A percentile compares a stretch with the other conserved stretches of the same genome.
phyloP scores from a whole-genome alignment of 2,888 invertebrate genomes.

The Nowickia ferox region DNA sequence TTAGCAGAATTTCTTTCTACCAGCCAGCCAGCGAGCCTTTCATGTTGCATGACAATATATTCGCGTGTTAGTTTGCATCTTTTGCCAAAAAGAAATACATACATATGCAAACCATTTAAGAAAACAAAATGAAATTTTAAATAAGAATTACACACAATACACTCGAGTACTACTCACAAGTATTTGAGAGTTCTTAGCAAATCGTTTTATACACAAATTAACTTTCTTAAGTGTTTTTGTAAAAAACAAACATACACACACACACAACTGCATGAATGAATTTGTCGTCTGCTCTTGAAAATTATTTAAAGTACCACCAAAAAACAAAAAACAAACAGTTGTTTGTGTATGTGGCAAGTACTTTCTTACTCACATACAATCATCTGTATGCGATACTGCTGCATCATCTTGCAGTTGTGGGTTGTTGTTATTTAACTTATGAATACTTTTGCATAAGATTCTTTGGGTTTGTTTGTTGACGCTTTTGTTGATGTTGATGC shows the following conservation, averaged over 20 bases:
- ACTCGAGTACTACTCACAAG: slow-evolving; percentile 44
- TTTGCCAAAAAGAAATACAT: slow-evolving; percentile 49
- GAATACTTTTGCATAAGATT: slow-evolving; percentile 5
- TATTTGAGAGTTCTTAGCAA: slow-evolving; percentile 63
- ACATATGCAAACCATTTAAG: slow-evolving; percentile 12
- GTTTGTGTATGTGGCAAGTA: slow-evolving; percentile 22
- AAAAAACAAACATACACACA: too few relatives aligned
- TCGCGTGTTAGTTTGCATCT: slow-evolving; percentile 66
- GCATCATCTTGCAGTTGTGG: slow-evolving; percentile 43
- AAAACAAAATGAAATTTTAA: slow-evolving; percentile 21
- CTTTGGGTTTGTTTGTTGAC: slow-evolving; percentile 2
- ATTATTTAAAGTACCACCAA: slow-evolving; percentile 39
- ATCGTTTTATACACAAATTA: slow-evolving; percentile 73
- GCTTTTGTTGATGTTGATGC: not conserved
- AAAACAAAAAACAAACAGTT: not conserved
- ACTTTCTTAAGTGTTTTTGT: slow-evolving; percentile 74
- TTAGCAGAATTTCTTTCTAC: slow-evolving; percentile 15
- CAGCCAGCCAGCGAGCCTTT: slow-evolving; percentile 13
- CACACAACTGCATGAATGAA: slow-evolving; percentile 52
- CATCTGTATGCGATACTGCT: slow-evolving; percentile 10
- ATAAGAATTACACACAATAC: slow-evolving; percentile 52
- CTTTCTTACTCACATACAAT: not conserved
- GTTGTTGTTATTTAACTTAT: slow-evolving; percentile 54
- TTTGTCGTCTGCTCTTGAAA: slow-evolving; percentile 69
- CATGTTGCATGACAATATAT: slow-evolving; percentile 56